Percentiles rank a stretch among this genome's conserved stretches.
phyloP scores from a whole-genome alignment of 1,140 invertebrate species.

The Cotesia vestalis region DNA sequence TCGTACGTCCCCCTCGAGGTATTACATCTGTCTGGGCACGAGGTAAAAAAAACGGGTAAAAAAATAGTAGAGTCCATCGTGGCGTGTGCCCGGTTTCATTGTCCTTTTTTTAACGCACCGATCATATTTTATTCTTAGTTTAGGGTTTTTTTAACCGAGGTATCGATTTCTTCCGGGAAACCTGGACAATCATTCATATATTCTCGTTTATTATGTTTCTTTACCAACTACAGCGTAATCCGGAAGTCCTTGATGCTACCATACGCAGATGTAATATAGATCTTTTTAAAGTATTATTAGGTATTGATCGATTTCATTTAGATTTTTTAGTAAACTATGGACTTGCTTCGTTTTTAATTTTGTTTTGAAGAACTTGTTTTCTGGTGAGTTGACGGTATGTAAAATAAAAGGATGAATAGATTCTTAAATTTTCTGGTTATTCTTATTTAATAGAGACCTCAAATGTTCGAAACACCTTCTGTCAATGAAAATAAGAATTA shows the following conservation, averaged over 20 bases:
- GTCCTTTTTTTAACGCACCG: conserved; percentile 25
- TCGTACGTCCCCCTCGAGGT: conserved; percentile 18
- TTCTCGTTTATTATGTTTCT: conserved; percentile 21
- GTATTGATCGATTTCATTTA: background rate
- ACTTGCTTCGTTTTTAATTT: too few relatives aligned
- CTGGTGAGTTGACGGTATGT: too few relatives aligned
- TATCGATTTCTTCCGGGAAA: conserved; percentile 53
- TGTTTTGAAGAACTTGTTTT: too few relatives aligned
- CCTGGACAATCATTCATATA: conserved; percentile 25
- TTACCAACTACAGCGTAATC: conserved; percentile 32
- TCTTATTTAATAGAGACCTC: too few relatives aligned
- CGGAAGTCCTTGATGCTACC: conserved; percentile 42
- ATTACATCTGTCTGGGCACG: background rate
- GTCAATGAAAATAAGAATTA: too few relatives aligned
- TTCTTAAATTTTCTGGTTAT: too few relatives aligned
- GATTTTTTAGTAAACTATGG: too few relatives aligned
- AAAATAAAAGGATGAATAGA: too few relatives aligned
- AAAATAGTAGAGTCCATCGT: conserved; percentile 26
- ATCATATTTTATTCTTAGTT: background rate
- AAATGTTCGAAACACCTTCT: too few relatives aligned
- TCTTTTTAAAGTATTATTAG: background rate
- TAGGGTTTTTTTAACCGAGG: conserved; percentile 23
- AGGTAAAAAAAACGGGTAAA: conserved; percentile 1
- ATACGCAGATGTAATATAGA: conserved; percentile 26
- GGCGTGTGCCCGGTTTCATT: conserved; percentile 19